Evolutionary conservation across 2,797 vertebrate species (phyloP), one percentile per base, ranked within the genome.

Genomic region (Perodicticus potto): DNA sequence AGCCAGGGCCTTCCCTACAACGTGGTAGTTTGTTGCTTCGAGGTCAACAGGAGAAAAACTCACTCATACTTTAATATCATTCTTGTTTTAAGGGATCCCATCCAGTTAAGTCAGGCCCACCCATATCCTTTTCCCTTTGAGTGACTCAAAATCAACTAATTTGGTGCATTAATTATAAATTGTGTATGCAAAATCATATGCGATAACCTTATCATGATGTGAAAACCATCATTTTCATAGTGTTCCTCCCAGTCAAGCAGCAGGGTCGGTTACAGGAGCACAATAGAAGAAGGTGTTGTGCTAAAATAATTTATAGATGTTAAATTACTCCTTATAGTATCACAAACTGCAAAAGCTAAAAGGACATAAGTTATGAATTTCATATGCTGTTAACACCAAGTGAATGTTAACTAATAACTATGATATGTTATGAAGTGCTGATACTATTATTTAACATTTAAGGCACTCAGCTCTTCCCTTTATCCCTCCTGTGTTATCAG

Each of bases 81-180:
- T 91, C 49, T 10, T 59, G n/a, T 61, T 86, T 43, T 29, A 81
- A 82, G 1, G 25, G 2, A 10, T 63, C 10, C 70, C 67, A 49
- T 11, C 14, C 69, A 32, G 87, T 53, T 91, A 76, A 93, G 37
- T 91, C n/a, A 94, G 34, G 69, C 73, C 57, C 7, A 73, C 13
- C 3, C 11, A 65, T 19, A 87, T 72, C 57, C 91, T 59, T 6
- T 89, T 8, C 8, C 16, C 91, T 70, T 85, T 91, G 57, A 55
- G 87, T 72, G 81, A 86, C 29, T 73, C 72, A 88, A 72, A 85
- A 95, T 81, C 37, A 76, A 67, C 37, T 92, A 65, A 81, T 63
- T 81, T 57, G 17, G 25, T 45, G 20, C 17, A 72, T 67, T 93
- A 77, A 43, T 67, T 78, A 72, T 6, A 82, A 77, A 49, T 67